Percentiles rank a stretch among this genome's conserved stretches.
Conservation (phyloP, 2,113 vertebrate species). For the Corythornis cristatus region DNA sequence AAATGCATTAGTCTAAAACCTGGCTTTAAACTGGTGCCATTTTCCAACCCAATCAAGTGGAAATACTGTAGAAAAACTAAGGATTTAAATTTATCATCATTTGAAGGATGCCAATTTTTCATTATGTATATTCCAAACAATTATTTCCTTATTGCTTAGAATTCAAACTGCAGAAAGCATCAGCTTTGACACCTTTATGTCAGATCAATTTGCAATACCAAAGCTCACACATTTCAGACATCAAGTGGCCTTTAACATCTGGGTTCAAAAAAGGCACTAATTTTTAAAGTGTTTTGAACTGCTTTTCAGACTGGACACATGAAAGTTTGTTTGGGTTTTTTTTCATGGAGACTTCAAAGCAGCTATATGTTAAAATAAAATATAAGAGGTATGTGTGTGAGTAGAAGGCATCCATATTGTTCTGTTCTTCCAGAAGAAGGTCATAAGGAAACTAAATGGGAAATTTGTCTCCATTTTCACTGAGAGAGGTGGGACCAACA, state of each 20-base stretch:
- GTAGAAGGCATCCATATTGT: neutral
- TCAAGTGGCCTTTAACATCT: neutral
- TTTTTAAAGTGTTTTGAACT: neutral
- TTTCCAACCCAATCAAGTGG: neutral
- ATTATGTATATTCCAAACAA: neutral
- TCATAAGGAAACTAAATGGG: neutral
- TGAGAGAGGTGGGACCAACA: neutral
- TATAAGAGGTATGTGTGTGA: neutral
- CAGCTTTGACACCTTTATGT: neutral
- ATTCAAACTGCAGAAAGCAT: neutral
- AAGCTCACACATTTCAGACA: neutral
- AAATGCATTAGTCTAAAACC: neutral
- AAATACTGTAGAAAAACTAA: neutral
- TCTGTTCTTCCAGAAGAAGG: neutral
- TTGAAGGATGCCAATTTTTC: neutral
- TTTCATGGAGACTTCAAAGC: neutral
- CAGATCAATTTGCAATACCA: neutral
- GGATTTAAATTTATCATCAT: neutral
- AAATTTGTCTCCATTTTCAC: neutral
- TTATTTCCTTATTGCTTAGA: neutral
- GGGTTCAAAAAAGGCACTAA: neutral
- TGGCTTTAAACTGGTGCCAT: neutral
- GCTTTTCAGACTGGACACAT: neutral
- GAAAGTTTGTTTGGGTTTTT: neutral
- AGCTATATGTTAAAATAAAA: neutral